Conservation (phyloP, 1,140 invertebrate genomes). For the Tetramorium alpestre region DNA sequence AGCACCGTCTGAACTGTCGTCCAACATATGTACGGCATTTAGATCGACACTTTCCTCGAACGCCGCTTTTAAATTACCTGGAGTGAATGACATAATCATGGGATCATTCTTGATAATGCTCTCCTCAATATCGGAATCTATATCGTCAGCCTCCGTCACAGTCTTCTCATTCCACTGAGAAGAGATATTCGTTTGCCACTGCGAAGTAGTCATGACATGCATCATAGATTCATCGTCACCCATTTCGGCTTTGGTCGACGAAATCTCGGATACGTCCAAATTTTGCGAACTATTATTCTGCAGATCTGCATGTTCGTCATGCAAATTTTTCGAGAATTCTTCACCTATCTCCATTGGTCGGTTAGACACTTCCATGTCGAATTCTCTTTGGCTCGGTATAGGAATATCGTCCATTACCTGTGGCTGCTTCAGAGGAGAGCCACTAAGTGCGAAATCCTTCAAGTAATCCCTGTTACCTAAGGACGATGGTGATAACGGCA, state of each 20-base stretch:
- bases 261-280: constrained; percentile 85
- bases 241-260: constrained; percentile 85
- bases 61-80: constrained; percentile 87
- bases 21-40: constrained; percentile 88
- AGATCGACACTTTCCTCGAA: constrained; percentile 87
- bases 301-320: constrained; percentile 42
- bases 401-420: constrained; percentile 87
- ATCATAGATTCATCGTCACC: constrained; percentile 83
- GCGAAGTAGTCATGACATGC: constrained; percentile 74
- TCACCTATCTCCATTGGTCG: constrained; percentile 86
- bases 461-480: constrained; percentile 69
- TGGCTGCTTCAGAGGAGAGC: constrained; percentile 88
- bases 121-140: constrained; percentile 69
- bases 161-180: constrained; percentile 35
- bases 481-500: constrained; percentile 86
- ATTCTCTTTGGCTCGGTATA: constrained; percentile 88
- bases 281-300: neutral
- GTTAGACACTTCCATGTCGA: constrained; percentile 87
- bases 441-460: constrained; percentile 87
- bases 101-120: constrained; percentile 85
- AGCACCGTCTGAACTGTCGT: constrained; percentile 54
- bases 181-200: constrained; percentile 75
- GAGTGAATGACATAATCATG: constrained; percentile 90
- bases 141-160: constrained; percentile 63
- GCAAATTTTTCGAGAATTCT: constrained; percentile 65